Evolutionary conservation across 2,113 vertebrate species (phyloP).

Genomic region (Hylia prasina): DNA sequence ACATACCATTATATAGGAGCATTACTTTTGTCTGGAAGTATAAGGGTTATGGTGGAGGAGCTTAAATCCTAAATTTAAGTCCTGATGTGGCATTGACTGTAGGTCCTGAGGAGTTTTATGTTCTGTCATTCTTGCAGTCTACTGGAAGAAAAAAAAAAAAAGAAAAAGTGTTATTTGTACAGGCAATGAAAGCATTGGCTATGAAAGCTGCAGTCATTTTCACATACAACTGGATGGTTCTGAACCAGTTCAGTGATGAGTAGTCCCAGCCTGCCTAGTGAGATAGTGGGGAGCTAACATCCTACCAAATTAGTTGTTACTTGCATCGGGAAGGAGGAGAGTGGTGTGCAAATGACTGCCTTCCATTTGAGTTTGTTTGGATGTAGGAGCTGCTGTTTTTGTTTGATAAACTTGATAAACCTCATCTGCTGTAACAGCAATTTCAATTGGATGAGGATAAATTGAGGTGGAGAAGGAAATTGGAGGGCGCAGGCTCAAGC

Average conservation of each 20-base stretch:
- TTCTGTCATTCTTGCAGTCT: neutral
- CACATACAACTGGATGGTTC: neutral
- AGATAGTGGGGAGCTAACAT: neutral
- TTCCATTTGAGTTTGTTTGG: slow-evolving; percentile 5
- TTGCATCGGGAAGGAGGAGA: neutral
- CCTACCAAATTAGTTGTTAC: neutral
- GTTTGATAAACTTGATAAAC: slow-evolving; percentile 47
- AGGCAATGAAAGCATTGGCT: neutral
- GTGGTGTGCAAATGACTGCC: neutral
- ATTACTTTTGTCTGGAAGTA: neutral
- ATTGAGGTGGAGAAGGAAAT: slow-evolving; percentile 48
- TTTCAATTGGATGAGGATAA: slow-evolving; percentile 59
- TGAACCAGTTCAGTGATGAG: neutral
- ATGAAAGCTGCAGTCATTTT: neutral
- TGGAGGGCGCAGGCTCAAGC: slow-evolving; percentile 8
- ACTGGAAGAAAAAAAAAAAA: neutral
- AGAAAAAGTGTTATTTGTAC: neutral
- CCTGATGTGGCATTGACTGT: neutral
- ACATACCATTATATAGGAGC: neutral
- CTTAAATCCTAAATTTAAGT: neutral
- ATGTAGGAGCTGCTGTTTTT: neutral
- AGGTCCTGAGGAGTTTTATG: neutral
- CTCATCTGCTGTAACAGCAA: neutral
- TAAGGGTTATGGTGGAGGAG: neutral
- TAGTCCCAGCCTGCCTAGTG: neutral